A percentile compares a stretch with the other conserved stretches of the same genome.
These are phyloP conservation scores for Mallotus villosus DNA, from an alignment of 2,797 vertebrate genomes.

Conservation along the genomic window DNA sequence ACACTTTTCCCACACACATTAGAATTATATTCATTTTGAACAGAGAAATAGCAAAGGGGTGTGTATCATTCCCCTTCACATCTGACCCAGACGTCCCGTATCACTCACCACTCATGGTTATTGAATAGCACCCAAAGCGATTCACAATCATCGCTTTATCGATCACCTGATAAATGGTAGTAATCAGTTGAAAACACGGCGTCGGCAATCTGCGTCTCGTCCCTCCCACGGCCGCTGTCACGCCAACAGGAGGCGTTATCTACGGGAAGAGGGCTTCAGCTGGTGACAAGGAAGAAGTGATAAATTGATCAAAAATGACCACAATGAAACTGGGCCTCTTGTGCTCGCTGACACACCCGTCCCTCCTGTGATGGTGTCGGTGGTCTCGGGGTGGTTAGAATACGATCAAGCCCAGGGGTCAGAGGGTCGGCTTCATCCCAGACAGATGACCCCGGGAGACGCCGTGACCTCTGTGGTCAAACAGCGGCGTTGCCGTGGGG, in stretches of 20 bases:
- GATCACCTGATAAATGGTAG: slow-evolving; percentile 69
- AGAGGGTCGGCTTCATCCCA: slow-evolving; percentile 78
- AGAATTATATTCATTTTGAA: too few species aligned
- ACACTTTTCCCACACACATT: not conserved
- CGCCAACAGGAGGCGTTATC: slow-evolving; percentile 25
- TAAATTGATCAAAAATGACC: slow-evolving; percentile 76
- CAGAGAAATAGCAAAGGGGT: too few species aligned
- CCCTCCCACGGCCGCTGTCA: slow-evolving; percentile 20
- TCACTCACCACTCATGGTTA: slow-evolving; percentile 28
- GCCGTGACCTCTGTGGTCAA: slow-evolving; percentile 70
- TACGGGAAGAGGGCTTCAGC: slow-evolving; percentile 62
- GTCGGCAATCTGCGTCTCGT: slow-evolving; percentile 36
- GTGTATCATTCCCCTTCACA: not conserved
- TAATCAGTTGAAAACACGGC: slow-evolving; percentile 48
- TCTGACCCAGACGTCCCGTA: slow-evolving; percentile 22
- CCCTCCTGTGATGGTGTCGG: slow-evolving; percentile 69
- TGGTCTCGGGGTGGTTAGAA: slow-evolving; percentile 69
- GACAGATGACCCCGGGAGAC: slow-evolving; percentile 78
- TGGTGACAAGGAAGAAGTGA: slow-evolving; percentile 68
- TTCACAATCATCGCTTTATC: slow-evolving; percentile 59
- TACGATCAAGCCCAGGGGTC: slow-evolving; percentile 75
- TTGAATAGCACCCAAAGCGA: slow-evolving; percentile 54
- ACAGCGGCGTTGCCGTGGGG: slow-evolving; percentile 51
- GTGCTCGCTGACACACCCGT: slow-evolving; percentile 69
- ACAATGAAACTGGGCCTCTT: slow-evolving; percentile 63